Percentiles rank a stretch among this genome's conserved stretches.
These are phyloP conservation scores for Heteropelma amictum DNA, from an alignment of 2,888 invertebrate species.

Conservation along the genomic window DNA sequence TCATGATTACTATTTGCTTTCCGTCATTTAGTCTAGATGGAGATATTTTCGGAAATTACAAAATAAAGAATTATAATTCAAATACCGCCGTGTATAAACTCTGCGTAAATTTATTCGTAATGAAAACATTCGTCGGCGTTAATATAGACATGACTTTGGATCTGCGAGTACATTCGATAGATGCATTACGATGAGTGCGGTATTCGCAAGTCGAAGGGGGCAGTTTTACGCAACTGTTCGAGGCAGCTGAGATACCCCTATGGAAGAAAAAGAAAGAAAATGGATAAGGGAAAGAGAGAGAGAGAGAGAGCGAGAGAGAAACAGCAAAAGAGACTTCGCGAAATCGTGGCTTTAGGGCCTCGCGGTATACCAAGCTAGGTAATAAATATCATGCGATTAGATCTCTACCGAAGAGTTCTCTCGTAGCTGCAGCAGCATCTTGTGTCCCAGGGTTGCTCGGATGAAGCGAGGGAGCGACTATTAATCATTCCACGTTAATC, in stretches of 20 bases:
- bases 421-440: conserved; percentile 19
- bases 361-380: conserved; percentile 67
- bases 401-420: conserved; percentile 62
- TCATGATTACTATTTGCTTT: too few relatives aligned
- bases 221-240: neutral
- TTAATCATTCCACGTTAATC: conserved; percentile 76
- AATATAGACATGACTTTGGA: too few relatives aligned
- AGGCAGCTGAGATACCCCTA: neutral
- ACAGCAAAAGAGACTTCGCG: conserved; percentile 51
- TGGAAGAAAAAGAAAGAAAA: neutral
- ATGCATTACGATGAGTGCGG: too few relatives aligned
- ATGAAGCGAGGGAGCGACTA: conserved; percentile 67
- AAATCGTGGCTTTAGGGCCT: conserved; percentile 61
- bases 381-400: conserved; percentile 76
- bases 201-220: too few relatives aligned
- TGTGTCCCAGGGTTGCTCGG: conserved; percentile 45
- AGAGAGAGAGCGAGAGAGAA: conserved; percentile 32
- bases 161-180: too few relatives aligned
- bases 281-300: too few relatives aligned
- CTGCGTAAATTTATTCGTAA: too few relatives aligned
- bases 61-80: too few relatives aligned
- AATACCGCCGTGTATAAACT: too few relatives aligned
- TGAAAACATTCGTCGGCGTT: too few relatives aligned
- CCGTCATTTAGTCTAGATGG: too few relatives aligned
- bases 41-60: too few relatives aligned